phyloP scores from a whole-genome alignment of 35 echinoderm and acorn worm genomes.

The Strongylocentrotus purpuratus region DNA sequence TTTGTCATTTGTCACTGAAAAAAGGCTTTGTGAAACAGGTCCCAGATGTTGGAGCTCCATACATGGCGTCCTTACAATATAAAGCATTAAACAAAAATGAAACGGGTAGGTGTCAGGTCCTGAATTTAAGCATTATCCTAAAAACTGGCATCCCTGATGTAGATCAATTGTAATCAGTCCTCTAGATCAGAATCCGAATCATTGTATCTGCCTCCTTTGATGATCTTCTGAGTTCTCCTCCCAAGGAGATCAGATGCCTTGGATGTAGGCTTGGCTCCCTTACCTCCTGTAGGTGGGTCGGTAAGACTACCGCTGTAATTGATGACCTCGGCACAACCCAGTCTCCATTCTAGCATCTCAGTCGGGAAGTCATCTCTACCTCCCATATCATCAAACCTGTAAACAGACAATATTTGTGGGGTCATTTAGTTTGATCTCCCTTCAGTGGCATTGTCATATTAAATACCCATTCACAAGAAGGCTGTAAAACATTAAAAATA shows the following conservation, averaged over 20 bases:
- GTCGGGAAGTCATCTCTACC: constrained; percentile 93
- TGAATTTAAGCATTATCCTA: background rate
- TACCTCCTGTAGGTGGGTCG: constrained; percentile 81
- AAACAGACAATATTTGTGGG: background rate
- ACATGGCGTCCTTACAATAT: background rate
- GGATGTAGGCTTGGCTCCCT: constrained; percentile 38
- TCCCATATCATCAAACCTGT: constrained; percentile 91
- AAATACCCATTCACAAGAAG: too few species aligned
- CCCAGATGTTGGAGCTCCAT: background rate
- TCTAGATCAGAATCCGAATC: constrained; percentile 95
- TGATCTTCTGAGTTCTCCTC: constrained; percentile 82
- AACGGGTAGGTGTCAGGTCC: background rate
- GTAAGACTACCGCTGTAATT: constrained; percentile 88
- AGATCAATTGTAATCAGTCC: background rate
- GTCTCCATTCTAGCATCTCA: constrained; percentile 97
- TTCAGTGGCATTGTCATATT: too few species aligned
- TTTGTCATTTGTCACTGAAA: too few species aligned
- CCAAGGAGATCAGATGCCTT: constrained; percentile 52
- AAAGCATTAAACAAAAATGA: background rate
- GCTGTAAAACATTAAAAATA: too few species aligned
- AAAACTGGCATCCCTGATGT: background rate
- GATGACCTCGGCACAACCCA: constrained; percentile 87
- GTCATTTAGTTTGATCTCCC: too few species aligned
- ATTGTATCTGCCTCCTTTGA: constrained; percentile 75
- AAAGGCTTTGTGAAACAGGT: too few species aligned